These are phyloP conservation scores for Schizaphis graminum DNA, from an alignment of 2,888 invertebrate genomes.

Conservation along the genomic window DNA sequence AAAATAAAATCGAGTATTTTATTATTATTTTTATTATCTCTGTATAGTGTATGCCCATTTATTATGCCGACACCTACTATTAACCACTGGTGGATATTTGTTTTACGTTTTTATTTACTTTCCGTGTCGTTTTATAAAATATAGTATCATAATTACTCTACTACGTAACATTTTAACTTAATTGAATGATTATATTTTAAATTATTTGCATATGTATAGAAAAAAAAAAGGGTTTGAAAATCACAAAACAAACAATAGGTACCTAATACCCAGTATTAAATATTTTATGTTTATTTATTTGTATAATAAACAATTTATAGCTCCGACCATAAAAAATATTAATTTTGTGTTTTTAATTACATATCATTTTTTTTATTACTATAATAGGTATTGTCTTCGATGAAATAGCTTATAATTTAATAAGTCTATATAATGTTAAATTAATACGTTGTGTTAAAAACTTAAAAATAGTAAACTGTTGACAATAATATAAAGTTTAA, in stretches of 20 bases:
- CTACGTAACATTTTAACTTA: neutral
- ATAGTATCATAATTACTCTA: conserved; percentile 14
- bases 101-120: conserved; percentile 26
- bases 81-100: neutral
- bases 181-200: neutral
- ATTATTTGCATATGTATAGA: neutral
- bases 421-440: neutral
- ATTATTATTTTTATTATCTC: neutral
- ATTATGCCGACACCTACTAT: neutral
- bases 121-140: neutral
- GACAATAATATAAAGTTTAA: neutral
- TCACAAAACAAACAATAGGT: neutral
- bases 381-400: neutral
- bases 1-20: neutral
- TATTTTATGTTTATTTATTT: neutral
- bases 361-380: neutral
- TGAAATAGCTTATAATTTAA: neutral
- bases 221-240: neutral
- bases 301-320: neutral
- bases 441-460: neutral
- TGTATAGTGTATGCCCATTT: neutral
- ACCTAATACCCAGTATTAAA: neutral
- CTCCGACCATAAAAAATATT: neutral
- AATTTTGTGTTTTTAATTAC: neutral
- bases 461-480: neutral